A percentile compares a stretch with the other conserved stretches of the same genome.
These are phyloP conservation scores for Lycocorax pyrrhopterus DNA, from an alignment of 2,113 vertebrate species.

Conservation along the genomic window DNA sequence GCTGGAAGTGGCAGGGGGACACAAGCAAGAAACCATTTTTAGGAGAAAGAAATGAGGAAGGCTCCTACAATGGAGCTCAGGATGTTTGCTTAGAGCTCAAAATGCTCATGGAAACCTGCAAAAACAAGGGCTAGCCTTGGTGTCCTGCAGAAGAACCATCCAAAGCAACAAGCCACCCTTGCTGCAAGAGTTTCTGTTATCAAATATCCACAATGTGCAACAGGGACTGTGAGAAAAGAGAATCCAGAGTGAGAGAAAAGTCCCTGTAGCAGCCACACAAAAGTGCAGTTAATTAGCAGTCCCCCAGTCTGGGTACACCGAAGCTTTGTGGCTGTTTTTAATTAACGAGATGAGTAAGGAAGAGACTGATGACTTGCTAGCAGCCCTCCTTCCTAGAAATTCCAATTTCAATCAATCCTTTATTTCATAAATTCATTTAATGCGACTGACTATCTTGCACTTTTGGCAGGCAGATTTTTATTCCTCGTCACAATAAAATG, in stretches of 20 bases:
- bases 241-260: not conserved
- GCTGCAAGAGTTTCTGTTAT: not conserved
- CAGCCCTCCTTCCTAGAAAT: not conserved
- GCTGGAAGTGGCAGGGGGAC: not conserved
- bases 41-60: not conserved
- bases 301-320: not conserved
- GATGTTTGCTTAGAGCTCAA: not conserved
- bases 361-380: not conserved
- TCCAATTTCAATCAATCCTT: not conserved
- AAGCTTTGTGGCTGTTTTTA: constrained; percentile 19
- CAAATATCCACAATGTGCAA: not conserved
- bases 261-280: not conserved
- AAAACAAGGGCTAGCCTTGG: not conserved
- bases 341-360: constrained; percentile 1
- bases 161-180: not conserved
- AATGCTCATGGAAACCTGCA: not conserved
- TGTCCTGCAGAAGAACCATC: not conserved
- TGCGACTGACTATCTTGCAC: not conserved
- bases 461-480: not conserved
- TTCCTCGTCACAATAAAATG: not conserved
- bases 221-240: not conserved
- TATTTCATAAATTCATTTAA: not conserved
- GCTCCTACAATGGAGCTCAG: not conserved
- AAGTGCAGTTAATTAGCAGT: not conserved
- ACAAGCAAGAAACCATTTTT: not conserved